phyloP scores from a whole-genome alignment of 2,888 invertebrate genomes.

The Drosophila emarginata region DNA sequence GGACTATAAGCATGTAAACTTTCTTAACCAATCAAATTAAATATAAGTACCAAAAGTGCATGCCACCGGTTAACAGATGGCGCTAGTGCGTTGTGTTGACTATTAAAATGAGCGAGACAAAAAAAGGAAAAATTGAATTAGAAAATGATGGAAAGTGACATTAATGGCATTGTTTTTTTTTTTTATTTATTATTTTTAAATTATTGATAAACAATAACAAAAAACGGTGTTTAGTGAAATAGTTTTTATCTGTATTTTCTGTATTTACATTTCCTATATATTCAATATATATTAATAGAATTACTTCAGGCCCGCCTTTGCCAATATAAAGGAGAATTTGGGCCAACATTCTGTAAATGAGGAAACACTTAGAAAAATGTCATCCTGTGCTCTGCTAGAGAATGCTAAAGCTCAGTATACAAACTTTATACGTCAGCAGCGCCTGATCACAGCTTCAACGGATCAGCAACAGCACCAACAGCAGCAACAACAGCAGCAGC shows the following conservation, averaged over 20 bases:
- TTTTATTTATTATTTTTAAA: conserved; percentile 42
- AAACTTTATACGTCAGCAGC: conserved; percentile 70
- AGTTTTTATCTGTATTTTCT: too few relatives aligned
- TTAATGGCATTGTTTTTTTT: not conserved
- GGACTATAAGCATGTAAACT: too few relatives aligned
- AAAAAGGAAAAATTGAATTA: not conserved
- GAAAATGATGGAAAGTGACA: not conserved
- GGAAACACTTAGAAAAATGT: conserved; percentile 83
- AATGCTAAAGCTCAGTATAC: conserved; percentile 82
- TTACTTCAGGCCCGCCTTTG: conserved; percentile 86
- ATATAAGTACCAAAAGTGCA: too few relatives aligned
- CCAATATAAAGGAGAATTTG: conserved; percentile 85
- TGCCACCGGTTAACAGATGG: too few relatives aligned
- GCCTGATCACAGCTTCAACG: conserved; percentile 31
- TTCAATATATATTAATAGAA: conserved; percentile 79
- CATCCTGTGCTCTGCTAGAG: conserved; percentile 81
- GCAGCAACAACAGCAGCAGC: conserved; percentile 19
- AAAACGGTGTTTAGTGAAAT: too few relatives aligned
- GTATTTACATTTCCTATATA: not conserved
- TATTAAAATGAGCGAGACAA: not conserved
- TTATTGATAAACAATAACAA: too few relatives aligned
- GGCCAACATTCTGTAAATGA: conserved; percentile 85
- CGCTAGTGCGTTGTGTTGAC: not conserved
- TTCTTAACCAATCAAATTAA: too few relatives aligned
- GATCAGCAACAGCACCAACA: conserved; percentile 39